Evolutionary conservation across 2,113 vertebrate species (phyloP).

Genomic region (Dissostichus mawsoni): DNA sequence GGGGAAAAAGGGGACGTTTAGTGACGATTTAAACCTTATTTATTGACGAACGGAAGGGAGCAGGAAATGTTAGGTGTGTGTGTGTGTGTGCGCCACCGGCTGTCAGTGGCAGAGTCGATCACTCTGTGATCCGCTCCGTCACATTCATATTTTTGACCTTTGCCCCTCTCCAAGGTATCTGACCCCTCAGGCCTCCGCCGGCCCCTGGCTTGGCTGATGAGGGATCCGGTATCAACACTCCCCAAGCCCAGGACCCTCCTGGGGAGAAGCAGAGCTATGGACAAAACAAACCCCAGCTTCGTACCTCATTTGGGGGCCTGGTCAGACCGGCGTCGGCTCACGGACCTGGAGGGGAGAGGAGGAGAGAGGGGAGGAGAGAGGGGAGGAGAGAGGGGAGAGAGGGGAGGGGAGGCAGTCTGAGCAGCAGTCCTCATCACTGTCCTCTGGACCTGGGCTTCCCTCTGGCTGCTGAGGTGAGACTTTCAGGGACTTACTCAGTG

Average conservation of each 20-base stretch:
- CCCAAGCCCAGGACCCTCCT: constrained; percentile 89
- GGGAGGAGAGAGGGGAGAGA: constrained; percentile 52
- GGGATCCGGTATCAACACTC: constrained; percentile 88
- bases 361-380: constrained; percentile 43
- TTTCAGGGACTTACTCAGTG: not conserved
- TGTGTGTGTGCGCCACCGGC: too few species aligned
- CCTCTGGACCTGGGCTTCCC: constrained; percentile 83
- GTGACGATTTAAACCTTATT: too few species aligned
- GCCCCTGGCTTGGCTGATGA: constrained; percentile 79
- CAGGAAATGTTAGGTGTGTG: too few species aligned
- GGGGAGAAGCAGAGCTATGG: constrained; percentile 65
- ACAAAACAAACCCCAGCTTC: constrained; percentile 57
- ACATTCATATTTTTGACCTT: not conserved
- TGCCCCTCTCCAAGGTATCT: constrained; percentile 82
- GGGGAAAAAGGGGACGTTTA: too few species aligned
- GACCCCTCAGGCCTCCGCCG: constrained; percentile 84
- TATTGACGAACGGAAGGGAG: too few species aligned
- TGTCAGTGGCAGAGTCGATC: too few species aligned
- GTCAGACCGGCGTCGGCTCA: constrained; percentile 75
- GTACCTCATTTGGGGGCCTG: constrained; percentile 46
- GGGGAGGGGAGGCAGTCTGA: constrained; percentile 74
- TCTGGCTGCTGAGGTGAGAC: constrained; percentile 60
- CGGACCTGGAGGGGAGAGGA: constrained; percentile 57
- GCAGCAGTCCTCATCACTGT: constrained; percentile 80
- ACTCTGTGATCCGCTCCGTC: too few species aligned